Percentiles rank a stretch among this genome's conserved stretches.
These are phyloP conservation scores for Lomographa bimaculata DNA, from an alignment of 2,888 invertebrate genomes.

Conservation along the genomic window DNA sequence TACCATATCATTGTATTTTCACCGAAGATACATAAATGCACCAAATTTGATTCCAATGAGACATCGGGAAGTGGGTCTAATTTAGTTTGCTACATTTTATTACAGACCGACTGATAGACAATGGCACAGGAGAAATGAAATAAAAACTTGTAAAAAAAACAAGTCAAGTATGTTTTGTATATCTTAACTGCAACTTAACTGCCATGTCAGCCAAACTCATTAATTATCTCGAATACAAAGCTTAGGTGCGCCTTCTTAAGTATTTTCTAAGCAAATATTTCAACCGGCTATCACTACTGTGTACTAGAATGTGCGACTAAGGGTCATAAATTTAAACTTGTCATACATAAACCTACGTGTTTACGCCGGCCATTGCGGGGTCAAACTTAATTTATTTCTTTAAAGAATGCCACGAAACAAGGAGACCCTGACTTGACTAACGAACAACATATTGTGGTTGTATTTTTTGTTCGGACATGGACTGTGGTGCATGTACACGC, in stretches of 20 bases:
- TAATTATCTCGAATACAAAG: slow-evolving; percentile 18
- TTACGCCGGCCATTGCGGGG: slow-evolving; percentile 59
- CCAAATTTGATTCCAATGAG: too few species aligned
- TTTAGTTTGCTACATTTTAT: too few species aligned
- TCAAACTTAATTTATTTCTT: slow-evolving; percentile 66
- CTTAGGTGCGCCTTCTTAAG: slow-evolving; percentile 3
- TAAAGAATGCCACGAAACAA: slow-evolving; percentile 33
- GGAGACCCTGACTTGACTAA: slow-evolving; percentile 26
- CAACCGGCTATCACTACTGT: slow-evolving; percentile 30
- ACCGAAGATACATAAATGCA: too few species aligned
- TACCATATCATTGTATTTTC: too few species aligned
- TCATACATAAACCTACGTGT: slow-evolving; percentile 65
- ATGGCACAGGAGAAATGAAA: too few species aligned
- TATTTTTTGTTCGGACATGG: slow-evolving; percentile 43
- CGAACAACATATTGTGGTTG: slow-evolving; percentile 36
- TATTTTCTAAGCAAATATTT: slow-evolving; percentile 27
- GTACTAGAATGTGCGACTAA: slow-evolving; percentile 32
- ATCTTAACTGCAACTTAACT: too few species aligned
- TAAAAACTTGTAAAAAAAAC: too few species aligned
- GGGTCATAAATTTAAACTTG: slow-evolving; percentile 53
- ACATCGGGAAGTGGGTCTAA: too few species aligned
- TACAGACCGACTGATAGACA: too few species aligned
- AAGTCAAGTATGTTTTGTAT: slow-evolving; percentile 23
- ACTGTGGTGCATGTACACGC: slow-evolving; percentile 30
- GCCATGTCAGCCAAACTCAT: slow-evolving; percentile 25